A percentile compares a stretch with the other conserved stretches of the same genome.
Evolutionary conservation across 1,140 invertebrate genomes (phyloP).

Genomic region (Atta texana): DNA sequence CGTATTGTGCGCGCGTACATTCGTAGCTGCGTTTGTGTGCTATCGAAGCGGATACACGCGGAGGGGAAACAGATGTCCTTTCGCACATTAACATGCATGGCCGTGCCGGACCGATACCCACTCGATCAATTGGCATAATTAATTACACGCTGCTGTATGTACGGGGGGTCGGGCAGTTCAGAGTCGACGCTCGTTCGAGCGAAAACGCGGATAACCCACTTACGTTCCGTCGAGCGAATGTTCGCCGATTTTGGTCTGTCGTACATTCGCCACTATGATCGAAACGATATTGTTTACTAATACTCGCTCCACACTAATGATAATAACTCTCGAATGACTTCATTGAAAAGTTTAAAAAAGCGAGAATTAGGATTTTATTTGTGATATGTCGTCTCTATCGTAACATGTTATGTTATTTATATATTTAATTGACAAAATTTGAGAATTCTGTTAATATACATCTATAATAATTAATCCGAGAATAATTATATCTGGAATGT

Average conservation of each 20-base stretch:
- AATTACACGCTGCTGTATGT: constrained; percentile 65
- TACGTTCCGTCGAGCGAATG: constrained; percentile 37
- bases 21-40: background rate
- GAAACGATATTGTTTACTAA: constrained; percentile 52
- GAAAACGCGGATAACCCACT: constrained; percentile 68
- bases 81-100: constrained; percentile 79
- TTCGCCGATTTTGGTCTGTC: constrained; percentile 35
- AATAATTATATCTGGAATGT: too few relatives aligned
- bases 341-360: background rate
- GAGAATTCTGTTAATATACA: background rate
- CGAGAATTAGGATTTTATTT: background rate
- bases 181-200: constrained; percentile 62
- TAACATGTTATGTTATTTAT: background rate
- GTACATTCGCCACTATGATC: background rate
- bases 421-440: background rate
- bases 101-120: constrained; percentile 74
- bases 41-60: constrained; percentile 29
- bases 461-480: too few relatives aligned
- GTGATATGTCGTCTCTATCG: background rate
- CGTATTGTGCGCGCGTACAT: background rate
- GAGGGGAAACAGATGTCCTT: constrained; percentile 75
- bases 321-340: constrained; percentile 29
- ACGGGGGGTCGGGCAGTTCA: constrained; percentile 33
- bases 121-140: constrained; percentile 81
- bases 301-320: background rate